These are phyloP conservation scores for Callimico goeldii DNA, from an alignment of 2,797 vertebrate species.

Conservation along the genomic window DNA sequence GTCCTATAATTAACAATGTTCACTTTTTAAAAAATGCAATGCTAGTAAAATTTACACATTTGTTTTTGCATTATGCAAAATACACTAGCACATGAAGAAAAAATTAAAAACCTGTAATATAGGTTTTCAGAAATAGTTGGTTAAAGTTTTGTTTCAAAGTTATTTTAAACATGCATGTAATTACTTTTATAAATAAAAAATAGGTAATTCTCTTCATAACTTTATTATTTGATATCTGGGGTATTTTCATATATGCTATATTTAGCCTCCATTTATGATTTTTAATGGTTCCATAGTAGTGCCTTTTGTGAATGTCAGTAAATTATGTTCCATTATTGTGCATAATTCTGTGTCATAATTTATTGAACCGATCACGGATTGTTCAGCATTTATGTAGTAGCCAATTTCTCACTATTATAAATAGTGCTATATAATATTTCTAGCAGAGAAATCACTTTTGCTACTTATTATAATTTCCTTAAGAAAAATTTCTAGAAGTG, in stretches of 20 bases:
- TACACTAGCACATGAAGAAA: not conserved
- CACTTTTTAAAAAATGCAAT: not conserved
- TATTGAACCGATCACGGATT: constrained; percentile 46
- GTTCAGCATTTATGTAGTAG: constrained; percentile 29
- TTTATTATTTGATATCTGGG: not conserved
- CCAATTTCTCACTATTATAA: constrained; percentile 47
- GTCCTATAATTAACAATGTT: not conserved
- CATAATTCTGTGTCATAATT: constrained; percentile 46
- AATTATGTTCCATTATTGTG: constrained; percentile 29
- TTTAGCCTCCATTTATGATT: not conserved
- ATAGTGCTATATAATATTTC: constrained; percentile 3
- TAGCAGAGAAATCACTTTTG: constrained; percentile 43
- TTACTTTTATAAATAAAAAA: not conserved
- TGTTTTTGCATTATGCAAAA: not conserved
- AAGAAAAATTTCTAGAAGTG: not conserved
- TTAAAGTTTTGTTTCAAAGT: not conserved
- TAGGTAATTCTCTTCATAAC: not conserved
- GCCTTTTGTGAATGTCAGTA: constrained; percentile 1
- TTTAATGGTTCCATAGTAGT: constrained; percentile 12
- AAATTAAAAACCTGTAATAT: not conserved
- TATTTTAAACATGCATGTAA: not conserved
- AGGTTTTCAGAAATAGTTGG: not conserved
- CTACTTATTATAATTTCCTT: constrained; percentile 25
- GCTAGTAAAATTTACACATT: not conserved
- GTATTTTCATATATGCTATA: constrained; percentile 7